Conservation (phyloP, 2,113 vertebrate genomes). For the Ornithorhynchus anatinus region DNA sequence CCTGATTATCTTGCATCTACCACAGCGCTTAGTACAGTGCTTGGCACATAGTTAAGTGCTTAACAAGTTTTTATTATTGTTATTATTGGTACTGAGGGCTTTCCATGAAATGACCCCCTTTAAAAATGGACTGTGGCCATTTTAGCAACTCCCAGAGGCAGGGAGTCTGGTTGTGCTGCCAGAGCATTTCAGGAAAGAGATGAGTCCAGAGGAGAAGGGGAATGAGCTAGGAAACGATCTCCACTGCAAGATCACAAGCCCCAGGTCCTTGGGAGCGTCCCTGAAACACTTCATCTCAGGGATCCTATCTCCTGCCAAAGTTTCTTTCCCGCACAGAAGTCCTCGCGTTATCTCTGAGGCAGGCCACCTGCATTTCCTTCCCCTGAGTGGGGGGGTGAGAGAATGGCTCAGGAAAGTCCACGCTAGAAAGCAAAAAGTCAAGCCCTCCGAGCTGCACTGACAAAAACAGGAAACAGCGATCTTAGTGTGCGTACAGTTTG, state of each 20-base stretch:
- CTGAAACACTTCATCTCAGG: background rate
- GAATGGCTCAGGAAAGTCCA: conserved; percentile 30
- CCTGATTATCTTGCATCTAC: too few relatives aligned
- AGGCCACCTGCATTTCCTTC: background rate
- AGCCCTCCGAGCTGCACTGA: conserved; percentile 12
- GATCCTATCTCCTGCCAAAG: background rate
- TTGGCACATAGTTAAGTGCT: too few relatives aligned
- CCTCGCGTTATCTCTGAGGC: background rate
- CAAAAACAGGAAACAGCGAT: conserved; percentile 33
- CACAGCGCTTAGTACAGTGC: too few relatives aligned
- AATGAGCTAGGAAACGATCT: background rate
- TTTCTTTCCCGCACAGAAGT: background rate
- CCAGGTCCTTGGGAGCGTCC: background rate
- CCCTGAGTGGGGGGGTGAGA: background rate
- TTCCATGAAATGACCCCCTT: too few relatives aligned
- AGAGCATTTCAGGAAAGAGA: background rate
- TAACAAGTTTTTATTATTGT: too few relatives aligned
- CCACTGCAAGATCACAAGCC: background rate
- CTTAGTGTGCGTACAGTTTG: conserved; percentile 32
- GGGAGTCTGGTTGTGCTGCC: background rate
- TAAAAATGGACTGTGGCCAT: background rate
- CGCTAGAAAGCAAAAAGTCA: conserved; percentile 32
- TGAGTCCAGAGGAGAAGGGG: background rate
- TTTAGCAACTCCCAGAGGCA: background rate
- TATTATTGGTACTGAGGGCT: too few relatives aligned